Evolutionary conservation across 2,113 vertebrate species (phyloP), one percentile per base, ranked within the genome.

Genomic region (Actenoides hombroni): DNA sequence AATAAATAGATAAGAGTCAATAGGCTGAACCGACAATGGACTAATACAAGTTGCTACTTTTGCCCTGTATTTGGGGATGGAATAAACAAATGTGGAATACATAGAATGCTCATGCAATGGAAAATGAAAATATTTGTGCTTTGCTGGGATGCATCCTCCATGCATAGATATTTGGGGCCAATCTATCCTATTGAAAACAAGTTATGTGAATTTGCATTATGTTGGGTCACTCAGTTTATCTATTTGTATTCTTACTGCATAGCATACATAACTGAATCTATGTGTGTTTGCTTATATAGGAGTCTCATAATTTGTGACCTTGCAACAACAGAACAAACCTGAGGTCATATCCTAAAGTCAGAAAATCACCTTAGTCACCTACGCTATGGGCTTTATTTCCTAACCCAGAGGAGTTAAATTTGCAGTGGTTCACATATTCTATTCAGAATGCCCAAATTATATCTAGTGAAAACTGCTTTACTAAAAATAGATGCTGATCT

Each of bases 401-500:
- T 49, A 68, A 68, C 13, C 2, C 1, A 10, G 68, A 89, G 24
- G 69, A 93, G 68, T 90, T 73, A 83, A 86, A 88, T 93, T 86
- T 61, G 25, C 63, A 86, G 40, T 65, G 61, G 57, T 79, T 93
- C 57, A 82, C 76, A 49, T 78, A 84, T 54, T 92, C 80, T 84
- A 15, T 88, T 75, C 86, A 87, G 77, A 92, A 86, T 86, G 57
- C 31, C 80, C 86, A 96, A 96, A 96, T 95, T 93, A 69, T 94
- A 57, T 79, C 73, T 84, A 53, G 69, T 86, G 61, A 88, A 96
- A 93, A 92, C 60, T 68, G n/a, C 83, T 88, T 84, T 86, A 56
- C 95, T 96, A 97, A 96, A 97, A 96, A 92, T 95, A 96, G 88
- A n/a, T 57, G 48, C 80, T 93, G 53, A 86, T 95, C 77, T 96